phyloP scores from a whole-genome alignment of 2,888 invertebrate genomes.

The Clostera curtula region DNA sequence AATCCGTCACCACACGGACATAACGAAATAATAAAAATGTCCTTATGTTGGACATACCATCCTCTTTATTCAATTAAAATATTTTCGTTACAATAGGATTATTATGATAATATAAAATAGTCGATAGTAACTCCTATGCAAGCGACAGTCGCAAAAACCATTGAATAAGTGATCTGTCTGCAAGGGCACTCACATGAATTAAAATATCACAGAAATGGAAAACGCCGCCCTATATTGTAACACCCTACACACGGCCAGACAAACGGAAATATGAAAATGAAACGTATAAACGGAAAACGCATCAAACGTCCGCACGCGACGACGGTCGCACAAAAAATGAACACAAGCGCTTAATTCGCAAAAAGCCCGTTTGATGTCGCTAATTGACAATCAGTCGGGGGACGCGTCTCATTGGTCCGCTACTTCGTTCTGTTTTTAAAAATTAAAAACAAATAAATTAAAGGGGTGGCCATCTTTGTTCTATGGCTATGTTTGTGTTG shows the following conservation, averaged over 20 bases:
- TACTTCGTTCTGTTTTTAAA: constrained; percentile 68
- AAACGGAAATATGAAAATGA: constrained; percentile 74
- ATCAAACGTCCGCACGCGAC: constrained; percentile 54
- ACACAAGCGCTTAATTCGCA: constrained; percentile 73
- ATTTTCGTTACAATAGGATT: no score
- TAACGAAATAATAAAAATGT: no score
- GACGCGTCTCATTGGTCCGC: constrained; percentile 70
- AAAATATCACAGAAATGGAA: constrained; percentile 41
- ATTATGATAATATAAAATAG: no score
- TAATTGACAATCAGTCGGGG: constrained; percentile 74
- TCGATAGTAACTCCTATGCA: no score
- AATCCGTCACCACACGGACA: no score
- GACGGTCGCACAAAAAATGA: constrained; percentile 64
- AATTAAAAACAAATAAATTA: constrained; percentile 72
- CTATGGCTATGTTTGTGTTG: constrained; percentile 23
- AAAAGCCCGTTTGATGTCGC: constrained; percentile 75
- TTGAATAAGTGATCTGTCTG: constrained; percentile 16
- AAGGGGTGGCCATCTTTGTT: constrained; percentile 48
- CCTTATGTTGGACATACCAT: no score
- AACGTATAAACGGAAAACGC: constrained; percentile 69
- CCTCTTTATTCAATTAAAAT: no score
- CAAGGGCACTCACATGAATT: constrained; percentile 51
- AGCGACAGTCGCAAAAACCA: constrained; percentile 4
- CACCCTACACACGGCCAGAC: constrained; percentile 47
- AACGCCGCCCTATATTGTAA: constrained; percentile 42